A percentile compares a stretch with the other conserved stretches of the same genome.
phyloP scores from a whole-genome alignment of 2,888 invertebrate species.

The Mythimna loreyi region DNA sequence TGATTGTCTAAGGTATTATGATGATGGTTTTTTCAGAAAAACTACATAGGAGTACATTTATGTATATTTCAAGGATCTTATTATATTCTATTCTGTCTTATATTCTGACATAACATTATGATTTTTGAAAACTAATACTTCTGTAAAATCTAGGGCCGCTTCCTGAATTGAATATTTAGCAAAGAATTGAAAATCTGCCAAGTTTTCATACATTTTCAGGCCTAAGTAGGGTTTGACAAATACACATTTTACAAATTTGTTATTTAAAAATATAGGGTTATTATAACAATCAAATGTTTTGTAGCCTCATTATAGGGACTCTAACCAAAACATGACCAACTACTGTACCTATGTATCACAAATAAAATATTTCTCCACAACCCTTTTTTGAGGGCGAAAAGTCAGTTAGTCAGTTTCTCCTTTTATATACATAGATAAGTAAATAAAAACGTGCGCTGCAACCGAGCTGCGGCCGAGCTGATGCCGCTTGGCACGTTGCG shows the following conservation, averaged over 20 bases:
- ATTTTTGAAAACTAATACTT: not conserved
- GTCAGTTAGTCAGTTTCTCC: no score
- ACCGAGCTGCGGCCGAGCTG: no score
- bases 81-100: no score
- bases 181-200: not conserved
- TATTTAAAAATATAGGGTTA: not conserved
- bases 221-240: not conserved
- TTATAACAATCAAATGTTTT: not conserved
- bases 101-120: not conserved
- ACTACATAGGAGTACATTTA: no score
- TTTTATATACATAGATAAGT: no score
- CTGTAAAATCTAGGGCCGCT: not conserved
- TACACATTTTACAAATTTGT: not conserved
- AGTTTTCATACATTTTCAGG: not conserved
- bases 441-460: no score
- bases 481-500: no score
- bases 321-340: no score
- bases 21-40: not conserved
- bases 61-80: no score
- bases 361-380: no score
- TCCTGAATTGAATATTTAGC: not conserved
- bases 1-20: not conserved
- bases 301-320: no score
- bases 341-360: no score
- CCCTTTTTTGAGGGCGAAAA: not conserved